These are phyloP conservation scores for Apteryx owenii DNA, from an alignment of 2,113 vertebrate species.

Conservation along the genomic window DNA sequence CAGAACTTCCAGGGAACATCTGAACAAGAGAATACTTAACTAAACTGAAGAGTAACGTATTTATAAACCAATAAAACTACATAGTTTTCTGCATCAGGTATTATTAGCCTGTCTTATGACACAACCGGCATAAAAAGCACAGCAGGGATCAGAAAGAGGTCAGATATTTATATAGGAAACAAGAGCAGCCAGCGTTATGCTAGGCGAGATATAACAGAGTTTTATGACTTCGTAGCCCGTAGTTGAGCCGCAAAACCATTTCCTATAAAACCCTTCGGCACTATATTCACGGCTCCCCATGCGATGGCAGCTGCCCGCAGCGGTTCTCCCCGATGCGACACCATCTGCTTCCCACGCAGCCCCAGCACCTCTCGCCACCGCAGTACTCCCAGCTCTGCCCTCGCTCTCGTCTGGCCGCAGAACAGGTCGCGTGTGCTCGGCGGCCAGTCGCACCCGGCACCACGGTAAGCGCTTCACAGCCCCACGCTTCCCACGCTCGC, in stretches of 20 bases:
- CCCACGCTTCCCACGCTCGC: too few relatives aligned
- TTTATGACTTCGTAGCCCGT: background rate
- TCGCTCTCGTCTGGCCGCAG: background rate
- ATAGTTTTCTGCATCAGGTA: background rate
- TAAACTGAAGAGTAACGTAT: background rate
- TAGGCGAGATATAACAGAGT: accelerated
- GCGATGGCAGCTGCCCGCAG: too few relatives aligned
- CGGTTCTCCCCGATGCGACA: accelerated
- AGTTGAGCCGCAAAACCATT: accelerated
- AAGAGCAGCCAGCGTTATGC: background rate
- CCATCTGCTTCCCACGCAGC: background rate
- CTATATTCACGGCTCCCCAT: accelerated
- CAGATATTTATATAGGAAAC: background rate
- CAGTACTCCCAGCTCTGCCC: background rate
- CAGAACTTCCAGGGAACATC: background rate
- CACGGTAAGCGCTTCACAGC: background rate
- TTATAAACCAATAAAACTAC: background rate
- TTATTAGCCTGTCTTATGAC: background rate
- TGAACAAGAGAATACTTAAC: background rate
- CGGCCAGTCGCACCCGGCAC: accelerated
- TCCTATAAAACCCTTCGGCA: background rate
- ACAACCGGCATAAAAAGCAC: background rate
- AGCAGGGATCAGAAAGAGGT: background rate
- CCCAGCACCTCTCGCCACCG: background rate
- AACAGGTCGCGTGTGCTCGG: accelerated